Evolutionary conservation across 1,140 invertebrate genomes (phyloP).

Genomic region (Meloidogyne exigua): DNA sequence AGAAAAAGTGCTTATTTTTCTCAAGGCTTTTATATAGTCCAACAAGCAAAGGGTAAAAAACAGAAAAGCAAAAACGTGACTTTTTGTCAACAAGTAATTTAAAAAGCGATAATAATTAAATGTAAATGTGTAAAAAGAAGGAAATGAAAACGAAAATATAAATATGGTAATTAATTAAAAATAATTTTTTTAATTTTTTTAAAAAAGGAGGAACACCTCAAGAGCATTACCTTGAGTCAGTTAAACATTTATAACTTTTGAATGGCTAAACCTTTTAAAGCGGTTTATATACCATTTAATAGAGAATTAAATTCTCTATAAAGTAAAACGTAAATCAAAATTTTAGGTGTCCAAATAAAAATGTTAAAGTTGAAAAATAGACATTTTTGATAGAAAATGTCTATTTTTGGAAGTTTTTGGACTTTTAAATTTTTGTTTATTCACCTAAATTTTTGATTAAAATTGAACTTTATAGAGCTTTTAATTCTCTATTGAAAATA

Average conservation of each 20-base stretch:
- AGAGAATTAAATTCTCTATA: conserved; percentile 2
- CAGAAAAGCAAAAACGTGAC: not conserved
- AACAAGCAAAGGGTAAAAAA: not conserved
- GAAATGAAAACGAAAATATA: not conserved
- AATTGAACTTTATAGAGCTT: not conserved
- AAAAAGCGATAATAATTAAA: not conserved
- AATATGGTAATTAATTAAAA: not conserved
- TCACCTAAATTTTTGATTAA: not conserved
- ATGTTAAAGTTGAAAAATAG: not conserved
- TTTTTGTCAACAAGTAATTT: not conserved
- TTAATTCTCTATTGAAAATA: not conserved
- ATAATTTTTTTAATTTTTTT: not conserved
- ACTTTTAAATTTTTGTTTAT: not conserved
- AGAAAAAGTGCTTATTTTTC: not conserved
- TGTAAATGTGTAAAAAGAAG: not conserved
- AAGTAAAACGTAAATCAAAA: not conserved
- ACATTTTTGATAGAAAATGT: not conserved
- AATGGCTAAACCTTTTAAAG: not conserved
- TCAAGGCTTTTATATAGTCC: not conserved
- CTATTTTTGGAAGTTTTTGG: not conserved
- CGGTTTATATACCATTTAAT: not conserved
- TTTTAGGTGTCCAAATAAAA: not conserved
- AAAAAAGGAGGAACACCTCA: not conserved
- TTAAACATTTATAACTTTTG: not conserved
- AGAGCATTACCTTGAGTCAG: not conserved